phyloP scores from a whole-genome alignment of 2,888 invertebrate species.

The Cryptus armator region DNA sequence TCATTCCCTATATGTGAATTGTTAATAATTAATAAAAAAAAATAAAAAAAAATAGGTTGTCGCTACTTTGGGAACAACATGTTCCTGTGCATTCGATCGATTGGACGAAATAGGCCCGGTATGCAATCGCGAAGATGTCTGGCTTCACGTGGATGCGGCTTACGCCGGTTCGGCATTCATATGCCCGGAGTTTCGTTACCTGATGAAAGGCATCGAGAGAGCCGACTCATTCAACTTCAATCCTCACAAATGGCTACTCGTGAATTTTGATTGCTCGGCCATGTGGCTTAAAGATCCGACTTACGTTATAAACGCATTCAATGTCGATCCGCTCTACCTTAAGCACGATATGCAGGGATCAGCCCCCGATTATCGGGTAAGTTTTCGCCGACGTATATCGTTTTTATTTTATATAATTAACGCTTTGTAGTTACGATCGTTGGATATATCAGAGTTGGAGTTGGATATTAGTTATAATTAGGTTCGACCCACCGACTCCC shows the following conservation, averaged over 20 bases:
- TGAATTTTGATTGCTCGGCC: slow-evolving; percentile 99
- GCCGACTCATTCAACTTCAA: slow-evolving; percentile 99
- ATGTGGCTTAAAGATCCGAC: slow-evolving; percentile 98
- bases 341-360: slow-evolving; percentile 97
- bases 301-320: slow-evolving; percentile 97
- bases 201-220: slow-evolving; percentile 95
- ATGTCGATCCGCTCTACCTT: slow-evolving; percentile 98
- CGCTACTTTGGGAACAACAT: slow-evolving; percentile 97
- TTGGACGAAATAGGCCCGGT: slow-evolving; percentile 96
- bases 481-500: no score
- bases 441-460: neutral
- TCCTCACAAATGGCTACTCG: slow-evolving; percentile 99
- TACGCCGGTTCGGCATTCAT: slow-evolving; percentile 98
- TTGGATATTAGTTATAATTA: no score
- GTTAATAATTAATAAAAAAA: neutral
- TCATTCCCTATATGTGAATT: neutral
- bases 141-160: slow-evolving; percentile 99
- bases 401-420: neutral
- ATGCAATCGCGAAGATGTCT: slow-evolving; percentile 91
- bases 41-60: slow-evolving; percentile 87
- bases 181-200: slow-evolving; percentile 97
- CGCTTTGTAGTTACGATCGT: neutral
- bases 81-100: slow-evolving; percentile 97
- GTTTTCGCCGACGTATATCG: slow-evolving; percentile 62
- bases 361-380: slow-evolving; percentile 95